Conservation (phyloP, 2,888 invertebrate genomes). For the Mesorhabditis belari region DNA sequence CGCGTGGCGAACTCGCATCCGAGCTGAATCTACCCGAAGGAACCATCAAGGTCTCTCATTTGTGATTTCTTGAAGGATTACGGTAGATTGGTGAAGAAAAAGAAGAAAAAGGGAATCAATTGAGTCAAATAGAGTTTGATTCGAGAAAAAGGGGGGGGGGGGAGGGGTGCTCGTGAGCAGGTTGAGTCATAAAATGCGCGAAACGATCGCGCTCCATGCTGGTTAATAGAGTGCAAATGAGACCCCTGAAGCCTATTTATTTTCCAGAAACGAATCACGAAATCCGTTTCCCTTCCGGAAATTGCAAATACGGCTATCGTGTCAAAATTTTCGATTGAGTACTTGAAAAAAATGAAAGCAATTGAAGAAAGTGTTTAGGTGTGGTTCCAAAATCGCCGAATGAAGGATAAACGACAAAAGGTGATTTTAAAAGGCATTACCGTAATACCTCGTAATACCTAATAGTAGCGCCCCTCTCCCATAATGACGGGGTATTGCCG, state of each 20-base stretch:
- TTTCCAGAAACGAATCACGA: background rate
- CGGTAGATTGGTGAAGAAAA: background rate
- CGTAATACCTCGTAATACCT: too few species aligned
- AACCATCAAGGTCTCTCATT: conserved; percentile 79
- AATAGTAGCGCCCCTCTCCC: too few species aligned
- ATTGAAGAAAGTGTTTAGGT: conserved; percentile 55
- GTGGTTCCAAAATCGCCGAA: conserved; percentile 93
- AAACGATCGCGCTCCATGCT: too few species aligned
- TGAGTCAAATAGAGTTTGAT: too few species aligned
- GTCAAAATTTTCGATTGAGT: background rate
- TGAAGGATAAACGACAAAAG: conserved; percentile 90
- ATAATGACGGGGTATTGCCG: too few species aligned
- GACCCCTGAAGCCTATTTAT: background rate
- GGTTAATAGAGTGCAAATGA: background rate
- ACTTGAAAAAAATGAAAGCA: background rate
- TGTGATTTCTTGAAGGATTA: background rate
- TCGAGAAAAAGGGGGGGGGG: too few species aligned
- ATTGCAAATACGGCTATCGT: background rate
- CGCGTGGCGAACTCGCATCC: conserved; percentile 86
- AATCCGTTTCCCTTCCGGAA: background rate
- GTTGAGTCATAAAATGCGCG: too few species aligned
- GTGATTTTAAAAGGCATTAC: too few species aligned
- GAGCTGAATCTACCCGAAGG: conserved; percentile 88
- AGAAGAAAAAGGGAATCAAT: too few species aligned
- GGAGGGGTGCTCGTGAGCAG: too few species aligned